phyloP scores from a whole-genome alignment of 2,888 invertebrate species.

The Cylindroiulus punctatus region DNA sequence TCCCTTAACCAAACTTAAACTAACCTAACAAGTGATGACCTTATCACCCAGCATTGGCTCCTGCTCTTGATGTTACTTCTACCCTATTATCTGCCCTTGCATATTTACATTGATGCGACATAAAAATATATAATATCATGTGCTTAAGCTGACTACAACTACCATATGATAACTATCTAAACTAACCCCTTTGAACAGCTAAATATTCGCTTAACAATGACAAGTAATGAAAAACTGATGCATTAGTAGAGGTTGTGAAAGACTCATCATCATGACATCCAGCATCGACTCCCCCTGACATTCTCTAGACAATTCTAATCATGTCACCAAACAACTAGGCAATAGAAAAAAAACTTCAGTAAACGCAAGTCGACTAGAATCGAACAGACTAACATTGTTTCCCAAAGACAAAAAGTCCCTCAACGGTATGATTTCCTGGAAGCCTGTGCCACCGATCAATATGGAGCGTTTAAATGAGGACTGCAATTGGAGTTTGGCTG shows the following conservation, averaged over 20 bases:
- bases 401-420: conserved; percentile 8
- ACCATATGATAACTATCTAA: no score
- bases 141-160: no score
- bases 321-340: background rate
- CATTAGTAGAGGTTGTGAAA: background rate
- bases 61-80: no score
- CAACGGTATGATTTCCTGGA: background rate
- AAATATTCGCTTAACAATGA: background rate
- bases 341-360: background rate
- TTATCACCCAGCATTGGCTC: no score
- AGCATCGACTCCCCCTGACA: background rate
- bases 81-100: no score
- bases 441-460: background rate
- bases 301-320: background rate
- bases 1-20: no score
- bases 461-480: conserved; percentile 2
- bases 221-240: background rate
- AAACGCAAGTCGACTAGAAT: background rate
- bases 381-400: background rate
- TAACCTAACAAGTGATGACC: no score
- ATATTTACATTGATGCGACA: no score
- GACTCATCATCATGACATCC: background rate
- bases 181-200: background rate
- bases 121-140: no score
- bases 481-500: background rate